Conservation (phyloP, 2,888 invertebrate genomes). For the Amorpha juglandis region DNA sequence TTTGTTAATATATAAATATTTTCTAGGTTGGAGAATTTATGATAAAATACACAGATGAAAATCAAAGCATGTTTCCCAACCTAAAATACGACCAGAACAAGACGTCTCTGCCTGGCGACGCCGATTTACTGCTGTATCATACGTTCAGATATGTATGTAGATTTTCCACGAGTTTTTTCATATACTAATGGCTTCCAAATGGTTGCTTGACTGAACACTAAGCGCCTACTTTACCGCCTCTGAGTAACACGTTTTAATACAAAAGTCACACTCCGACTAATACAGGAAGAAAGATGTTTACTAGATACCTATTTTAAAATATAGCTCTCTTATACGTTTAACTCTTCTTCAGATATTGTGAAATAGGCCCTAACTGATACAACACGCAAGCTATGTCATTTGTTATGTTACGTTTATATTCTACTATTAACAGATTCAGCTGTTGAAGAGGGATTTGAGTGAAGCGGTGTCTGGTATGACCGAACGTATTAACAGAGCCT, state of each 20-base stretch:
- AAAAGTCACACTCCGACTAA: no score
- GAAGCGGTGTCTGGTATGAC: conserved; percentile 47
- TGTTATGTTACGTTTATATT: background rate
- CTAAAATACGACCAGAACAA: conserved; percentile 50
- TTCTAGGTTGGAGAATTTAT: conserved; percentile 57
- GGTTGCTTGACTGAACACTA: no score
- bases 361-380: no score
- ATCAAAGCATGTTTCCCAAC: conserved; percentile 49
- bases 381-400: conserved; percentile 26
- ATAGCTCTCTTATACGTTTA: no score
- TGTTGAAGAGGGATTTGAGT: conserved; percentile 44
- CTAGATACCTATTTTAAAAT: no score
- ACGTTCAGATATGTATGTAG: conserved; percentile 61
- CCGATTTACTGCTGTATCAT: conserved; percentile 59
- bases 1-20: background rate
- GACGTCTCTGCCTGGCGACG: conserved; percentile 48
- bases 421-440: conserved; percentile 37
- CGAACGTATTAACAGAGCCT: conserved; percentile 55
- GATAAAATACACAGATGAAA: conserved; percentile 53
- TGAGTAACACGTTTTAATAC: no score
- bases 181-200: no score
- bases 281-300: no score
- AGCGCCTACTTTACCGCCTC: no score
- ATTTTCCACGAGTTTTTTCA: background rate
- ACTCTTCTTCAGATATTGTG: no score